phyloP scores from a whole-genome alignment of 1,140 invertebrate genomes.

The Antheraea pernyi region DNA sequence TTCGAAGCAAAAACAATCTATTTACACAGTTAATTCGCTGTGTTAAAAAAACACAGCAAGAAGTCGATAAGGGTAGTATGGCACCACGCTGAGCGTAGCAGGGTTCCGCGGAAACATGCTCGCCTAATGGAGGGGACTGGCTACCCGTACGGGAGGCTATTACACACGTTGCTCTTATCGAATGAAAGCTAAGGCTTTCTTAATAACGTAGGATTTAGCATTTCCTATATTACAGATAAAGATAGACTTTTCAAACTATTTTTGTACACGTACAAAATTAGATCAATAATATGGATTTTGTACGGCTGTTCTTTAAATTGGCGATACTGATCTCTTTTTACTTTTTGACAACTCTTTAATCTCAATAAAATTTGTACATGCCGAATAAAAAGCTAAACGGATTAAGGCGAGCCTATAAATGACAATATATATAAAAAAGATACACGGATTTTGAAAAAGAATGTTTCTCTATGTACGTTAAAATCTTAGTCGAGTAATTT shows the following conservation, averaged over 20 bases:
- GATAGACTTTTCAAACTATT: neutral
- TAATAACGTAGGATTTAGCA: conserved; percentile 54
- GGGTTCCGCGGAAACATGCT: conserved; percentile 49
- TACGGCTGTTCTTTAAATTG: too few relatives aligned
- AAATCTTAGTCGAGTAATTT: too few relatives aligned
- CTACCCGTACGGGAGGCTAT: conserved; percentile 49
- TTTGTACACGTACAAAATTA: neutral
- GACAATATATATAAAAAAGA: too few relatives aligned
- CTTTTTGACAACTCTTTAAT: too few relatives aligned
- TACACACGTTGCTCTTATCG: conserved; percentile 55
- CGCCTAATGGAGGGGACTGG: conserved; percentile 56
- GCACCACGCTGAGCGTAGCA: conserved; percentile 49
- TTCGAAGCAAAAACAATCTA: neutral
- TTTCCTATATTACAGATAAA: conserved; percentile 13
- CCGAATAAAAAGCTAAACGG: too few relatives aligned
- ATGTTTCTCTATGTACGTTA: too few relatives aligned
- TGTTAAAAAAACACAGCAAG: conserved; percentile 31
- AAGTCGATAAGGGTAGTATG: conserved; percentile 30
- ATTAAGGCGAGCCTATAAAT: too few relatives aligned
- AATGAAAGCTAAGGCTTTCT: conserved; percentile 49
- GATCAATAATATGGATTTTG: too few relatives aligned
- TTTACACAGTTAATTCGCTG: conserved; percentile 39
- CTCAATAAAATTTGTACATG: too few relatives aligned
- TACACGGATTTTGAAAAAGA: too few relatives aligned
- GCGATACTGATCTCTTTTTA: too few relatives aligned